These are phyloP conservation scores for Chydorus sphaericus DNA, from an alignment of 2,888 invertebrate species.

Conservation along the genomic window DNA sequence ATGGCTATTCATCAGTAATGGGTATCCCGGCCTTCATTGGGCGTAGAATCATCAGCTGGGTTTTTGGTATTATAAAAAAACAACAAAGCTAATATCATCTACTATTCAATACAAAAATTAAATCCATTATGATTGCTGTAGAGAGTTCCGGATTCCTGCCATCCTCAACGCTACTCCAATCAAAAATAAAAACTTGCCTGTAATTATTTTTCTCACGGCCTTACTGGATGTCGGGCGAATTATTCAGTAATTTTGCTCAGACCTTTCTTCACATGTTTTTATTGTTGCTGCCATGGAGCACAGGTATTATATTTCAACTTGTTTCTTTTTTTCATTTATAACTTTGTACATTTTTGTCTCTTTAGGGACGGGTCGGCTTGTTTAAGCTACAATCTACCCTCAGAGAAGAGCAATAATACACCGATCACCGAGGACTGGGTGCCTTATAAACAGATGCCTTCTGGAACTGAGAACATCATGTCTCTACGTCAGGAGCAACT, in stretches of 20 bases:
- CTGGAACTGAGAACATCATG: not conserved
- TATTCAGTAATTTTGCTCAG: constrained; percentile 43
- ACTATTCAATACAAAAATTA: not conserved
- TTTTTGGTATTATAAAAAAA: constrained; percentile 21
- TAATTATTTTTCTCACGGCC: constrained; percentile 49
- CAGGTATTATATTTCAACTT: constrained; percentile 29
- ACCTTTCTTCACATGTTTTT: constrained; percentile 48
- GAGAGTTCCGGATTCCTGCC: constrained; percentile 37
- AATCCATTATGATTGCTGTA: constrained; percentile 20
- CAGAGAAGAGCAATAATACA: not conserved
- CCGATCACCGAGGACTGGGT: constrained; percentile 1
- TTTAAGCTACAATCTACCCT: not conserved
- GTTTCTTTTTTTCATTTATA: not conserved
- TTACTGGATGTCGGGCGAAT: constrained; percentile 43
- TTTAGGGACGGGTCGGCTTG: constrained; percentile 17
- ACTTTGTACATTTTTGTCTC: too few relatives aligned
- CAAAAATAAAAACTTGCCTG: constrained; percentile 30
- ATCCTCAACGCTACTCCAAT: constrained; percentile 34
- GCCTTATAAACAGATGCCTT: not conserved
- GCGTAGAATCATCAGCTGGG: constrained; percentile 25
- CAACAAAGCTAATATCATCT: too few relatives aligned
- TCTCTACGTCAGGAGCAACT: constrained; percentile 27
- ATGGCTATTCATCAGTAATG: constrained; percentile 35
- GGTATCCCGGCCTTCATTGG: constrained; percentile 29
- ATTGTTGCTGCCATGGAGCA: constrained; percentile 48